phyloP scores from a whole-genome alignment of 2,888 invertebrate genomes.

The Cylloceria caligata region DNA sequence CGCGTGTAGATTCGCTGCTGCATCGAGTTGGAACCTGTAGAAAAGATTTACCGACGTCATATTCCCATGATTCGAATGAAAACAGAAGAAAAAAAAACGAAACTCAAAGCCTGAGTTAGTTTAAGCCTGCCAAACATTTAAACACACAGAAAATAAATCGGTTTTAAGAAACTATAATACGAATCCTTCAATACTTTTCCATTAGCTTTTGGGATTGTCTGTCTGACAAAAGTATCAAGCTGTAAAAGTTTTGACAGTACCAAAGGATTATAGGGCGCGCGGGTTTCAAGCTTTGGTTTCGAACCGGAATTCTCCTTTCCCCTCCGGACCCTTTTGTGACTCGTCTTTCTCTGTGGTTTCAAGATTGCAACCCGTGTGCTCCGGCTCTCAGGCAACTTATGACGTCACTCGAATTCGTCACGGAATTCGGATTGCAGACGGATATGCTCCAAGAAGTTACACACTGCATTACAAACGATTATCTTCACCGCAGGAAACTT shows the following conservation, averaged over 20 bases:
- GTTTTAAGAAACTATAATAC: constrained; percentile 24
- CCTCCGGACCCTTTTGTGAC: constrained; percentile 61
- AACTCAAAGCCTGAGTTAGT: constrained; percentile 41
- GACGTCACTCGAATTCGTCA: constrained; percentile 54
- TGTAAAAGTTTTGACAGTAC: constrained; percentile 46
- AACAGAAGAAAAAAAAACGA: neutral
- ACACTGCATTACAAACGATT: neutral
- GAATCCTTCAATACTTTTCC: constrained; percentile 17
- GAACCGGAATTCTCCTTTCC: constrained; percentile 64
- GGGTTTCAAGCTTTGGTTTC: constrained; percentile 1
- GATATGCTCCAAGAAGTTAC: constrained; percentile 31
- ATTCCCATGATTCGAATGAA: too few species aligned
- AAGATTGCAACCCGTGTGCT: constrained; percentile 11
- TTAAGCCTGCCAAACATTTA: constrained; percentile 5
- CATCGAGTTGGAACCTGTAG: too few species aligned
- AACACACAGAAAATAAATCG: constrained; percentile 15
- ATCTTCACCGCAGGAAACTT: neutral
- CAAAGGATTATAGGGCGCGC: constrained; percentile 53
- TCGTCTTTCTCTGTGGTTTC: constrained; percentile 34
- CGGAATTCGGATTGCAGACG: constrained; percentile 48
- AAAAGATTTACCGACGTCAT: too few species aligned
- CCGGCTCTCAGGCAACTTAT: constrained; percentile 49
- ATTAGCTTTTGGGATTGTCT: constrained; percentile 26
- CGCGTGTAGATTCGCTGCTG: too few species aligned
- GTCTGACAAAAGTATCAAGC: constrained; percentile 50